A percentile compares a stretch with the other conserved stretches of the same genome.
These are phyloP conservation scores for Lytechinus variegatus DNA, from an alignment of 35 echinoderm and acorn worm genomes.

Conservation along the genomic window DNA sequence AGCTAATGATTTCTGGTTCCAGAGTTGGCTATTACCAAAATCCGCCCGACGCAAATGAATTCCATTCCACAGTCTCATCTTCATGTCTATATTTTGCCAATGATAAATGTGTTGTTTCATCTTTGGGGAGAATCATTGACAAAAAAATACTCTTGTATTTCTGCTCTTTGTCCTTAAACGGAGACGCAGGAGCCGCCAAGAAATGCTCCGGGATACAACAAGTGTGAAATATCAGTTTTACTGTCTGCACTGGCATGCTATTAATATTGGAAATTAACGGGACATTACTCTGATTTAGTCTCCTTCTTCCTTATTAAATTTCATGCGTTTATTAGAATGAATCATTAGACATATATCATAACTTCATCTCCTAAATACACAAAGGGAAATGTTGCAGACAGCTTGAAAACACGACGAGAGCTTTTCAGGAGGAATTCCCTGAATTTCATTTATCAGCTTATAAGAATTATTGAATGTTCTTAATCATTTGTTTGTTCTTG, in stretches of 20 bases:
- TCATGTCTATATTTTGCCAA: slow-evolving; percentile 30
- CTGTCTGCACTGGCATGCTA: slow-evolving; percentile 15
- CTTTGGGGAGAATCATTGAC: slow-evolving; percentile 45
- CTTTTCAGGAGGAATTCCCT: not conserved
- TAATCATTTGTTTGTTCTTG: not conserved
- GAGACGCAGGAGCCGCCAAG: not conserved
- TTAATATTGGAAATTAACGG: slow-evolving; percentile 24
- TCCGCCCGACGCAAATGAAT: slow-evolving; percentile 44
- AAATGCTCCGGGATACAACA: not conserved
- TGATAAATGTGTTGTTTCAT: slow-evolving; percentile 44
- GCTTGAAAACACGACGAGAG: not conserved
- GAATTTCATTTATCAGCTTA: not conserved
- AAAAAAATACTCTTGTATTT: slow-evolving; percentile 7
- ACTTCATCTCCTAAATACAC: not conserved
- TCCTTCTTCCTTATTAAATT: not conserved
- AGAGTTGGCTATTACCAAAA: slow-evolving; percentile 23
- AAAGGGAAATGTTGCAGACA: not conserved
- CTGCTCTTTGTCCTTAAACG: slow-evolving; percentile 9
- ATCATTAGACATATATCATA: slow-evolving; percentile 16
- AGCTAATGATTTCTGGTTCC: slow-evolving; percentile 54
- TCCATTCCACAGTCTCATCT: slow-evolving; percentile 21
- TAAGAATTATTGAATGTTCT: not conserved
- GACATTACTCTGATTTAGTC: slow-evolving; percentile 29
- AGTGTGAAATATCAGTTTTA: slow-evolving; percentile 21
- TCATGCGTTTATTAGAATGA: slow-evolving; percentile 29